These are phyloP conservation scores for Imbricaverruca yamaguchii DNA, from an alignment of 2,888 invertebrate species.

Conservation along the genomic window DNA sequence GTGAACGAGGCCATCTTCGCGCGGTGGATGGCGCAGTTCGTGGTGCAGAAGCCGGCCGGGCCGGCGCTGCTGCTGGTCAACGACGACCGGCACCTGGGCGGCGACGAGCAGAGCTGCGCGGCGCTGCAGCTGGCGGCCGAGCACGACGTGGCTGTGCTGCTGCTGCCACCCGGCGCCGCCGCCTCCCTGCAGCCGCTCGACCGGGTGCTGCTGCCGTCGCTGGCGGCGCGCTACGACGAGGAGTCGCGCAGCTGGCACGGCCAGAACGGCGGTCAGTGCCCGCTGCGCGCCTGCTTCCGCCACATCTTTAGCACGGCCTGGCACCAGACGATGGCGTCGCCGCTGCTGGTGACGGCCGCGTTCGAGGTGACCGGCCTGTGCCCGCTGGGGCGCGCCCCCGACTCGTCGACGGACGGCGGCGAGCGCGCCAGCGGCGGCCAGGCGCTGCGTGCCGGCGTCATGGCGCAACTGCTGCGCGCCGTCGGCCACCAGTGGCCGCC, in stretches of 20 bases:
- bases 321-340: conserved; percentile 20
- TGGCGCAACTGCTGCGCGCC: conserved; percentile 17
- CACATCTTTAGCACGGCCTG: conserved; percentile 14
- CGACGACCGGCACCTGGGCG: conserved; percentile 2
- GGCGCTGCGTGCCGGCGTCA: conserved; percentile 17
- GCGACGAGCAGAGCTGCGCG: neutral
- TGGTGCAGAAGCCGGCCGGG: conserved; percentile 15
- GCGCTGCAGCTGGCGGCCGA: conserved; percentile 19
- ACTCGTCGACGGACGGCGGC: neutral
- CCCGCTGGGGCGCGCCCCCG: neutral
- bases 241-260: conserved; percentile 22
- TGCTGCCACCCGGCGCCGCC: neutral
- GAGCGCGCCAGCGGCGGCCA: conserved; percentile 1
- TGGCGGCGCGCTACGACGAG: conserved; percentile 5
- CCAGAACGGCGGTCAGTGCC: conserved; percentile 1
- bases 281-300: conserved; percentile 20
- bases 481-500: conserved; percentile 16
- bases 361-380: conserved; percentile 5
- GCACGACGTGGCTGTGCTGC: conserved; percentile 16
- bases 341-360: conserved; percentile 12
- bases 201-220: conserved; percentile 19
- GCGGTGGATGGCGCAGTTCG: conserved; percentile 16
- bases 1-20: conserved; percentile 3
- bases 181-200: conserved; percentile 18
- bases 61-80: conserved; percentile 19